Evolutionary conservation across 2,888 invertebrate species (phyloP), one percentile per base, ranked within the genome.

Genomic region (Melieria crassipennis): DNA sequence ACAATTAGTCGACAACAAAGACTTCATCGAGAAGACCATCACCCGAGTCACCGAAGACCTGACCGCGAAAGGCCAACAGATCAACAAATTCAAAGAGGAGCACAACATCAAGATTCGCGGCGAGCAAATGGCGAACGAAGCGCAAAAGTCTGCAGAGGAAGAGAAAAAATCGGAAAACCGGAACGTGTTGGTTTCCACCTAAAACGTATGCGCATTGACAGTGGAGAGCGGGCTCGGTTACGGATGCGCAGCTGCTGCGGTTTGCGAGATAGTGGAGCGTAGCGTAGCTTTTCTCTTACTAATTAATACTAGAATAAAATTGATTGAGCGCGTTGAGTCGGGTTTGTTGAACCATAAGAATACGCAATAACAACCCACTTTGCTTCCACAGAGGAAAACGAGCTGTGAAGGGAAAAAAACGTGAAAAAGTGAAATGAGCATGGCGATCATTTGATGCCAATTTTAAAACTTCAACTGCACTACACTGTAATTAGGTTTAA

Each of bases 51-150:
- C 92, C 73, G 93, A 93, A 72, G 94, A 97, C 85, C 89, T 98
- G 63, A 89, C 92, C 55, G 91, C 92, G 81, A 98, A 97, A 87
- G 97, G 98, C 1, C 88, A 90, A 75, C 97, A 98, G 87, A 93
- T 98, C 74, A 96, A 97, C 85, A 93, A 94, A 76, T 98, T 94
- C 87, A 94, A 96, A 83, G 96, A 96, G 83, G 92, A 93, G 81
- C 91, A 97, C 84, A 95, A 96, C 85, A 95, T 98, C 80, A 92
- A 91, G 82, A 92, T 97, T 79, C 91, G 93, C 82, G 93, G 92
- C 7, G 89, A 90, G 77, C 91, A 91, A 72, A 71, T 85, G 11
- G 73, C 79, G 42, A 75, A 74, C 4, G 77, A 91, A 52, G 80
- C 78, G 61, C 70, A 75, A 65, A 82, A 81, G 67, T 50, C 77